phyloP scores from a whole-genome alignment of 2,113 vertebrate species.

The Phaethornis superciliosus region DNA sequence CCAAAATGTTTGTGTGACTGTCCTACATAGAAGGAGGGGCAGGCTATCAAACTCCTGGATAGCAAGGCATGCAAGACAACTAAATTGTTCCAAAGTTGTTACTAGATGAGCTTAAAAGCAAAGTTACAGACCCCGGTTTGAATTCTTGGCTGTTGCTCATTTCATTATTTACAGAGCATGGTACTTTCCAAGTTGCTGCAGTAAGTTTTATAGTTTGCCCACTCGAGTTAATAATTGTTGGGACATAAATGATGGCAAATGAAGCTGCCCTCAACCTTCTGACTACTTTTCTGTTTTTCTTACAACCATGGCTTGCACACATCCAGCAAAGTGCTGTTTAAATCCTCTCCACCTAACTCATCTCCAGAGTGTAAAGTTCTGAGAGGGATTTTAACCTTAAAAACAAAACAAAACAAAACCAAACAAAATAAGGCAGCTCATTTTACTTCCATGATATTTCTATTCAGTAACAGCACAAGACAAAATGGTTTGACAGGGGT shows the following conservation, averaged over 20 bases:
- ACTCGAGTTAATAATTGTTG: neutral
- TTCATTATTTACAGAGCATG: neutral
- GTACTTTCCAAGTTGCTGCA: neutral
- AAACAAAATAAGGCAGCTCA: neutral
- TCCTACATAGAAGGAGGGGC: neutral
- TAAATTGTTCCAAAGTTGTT: neutral
- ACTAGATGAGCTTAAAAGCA: neutral
- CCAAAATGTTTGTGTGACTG: neutral
- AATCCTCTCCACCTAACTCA: neutral
- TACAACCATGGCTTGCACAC: neutral
- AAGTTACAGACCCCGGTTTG: neutral
- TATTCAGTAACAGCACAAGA: neutral
- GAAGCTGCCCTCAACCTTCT: neutral
- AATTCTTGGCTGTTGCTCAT: neutral
- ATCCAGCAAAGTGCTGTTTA: neutral
- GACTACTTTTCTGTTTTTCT: neutral
- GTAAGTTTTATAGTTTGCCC: neutral
- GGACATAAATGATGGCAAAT: neutral
- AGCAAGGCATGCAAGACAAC: neutral
- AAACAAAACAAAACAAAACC: too few relatives aligned
- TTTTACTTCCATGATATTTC: fast-evolving
- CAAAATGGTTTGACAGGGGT: neutral
- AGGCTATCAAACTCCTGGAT: neutral
- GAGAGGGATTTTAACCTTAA: neutral
- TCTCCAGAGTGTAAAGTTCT: neutral